phyloP scores from a whole-genome alignment of 2,888 invertebrate genomes.

The Lepidonotus clava region DNA sequence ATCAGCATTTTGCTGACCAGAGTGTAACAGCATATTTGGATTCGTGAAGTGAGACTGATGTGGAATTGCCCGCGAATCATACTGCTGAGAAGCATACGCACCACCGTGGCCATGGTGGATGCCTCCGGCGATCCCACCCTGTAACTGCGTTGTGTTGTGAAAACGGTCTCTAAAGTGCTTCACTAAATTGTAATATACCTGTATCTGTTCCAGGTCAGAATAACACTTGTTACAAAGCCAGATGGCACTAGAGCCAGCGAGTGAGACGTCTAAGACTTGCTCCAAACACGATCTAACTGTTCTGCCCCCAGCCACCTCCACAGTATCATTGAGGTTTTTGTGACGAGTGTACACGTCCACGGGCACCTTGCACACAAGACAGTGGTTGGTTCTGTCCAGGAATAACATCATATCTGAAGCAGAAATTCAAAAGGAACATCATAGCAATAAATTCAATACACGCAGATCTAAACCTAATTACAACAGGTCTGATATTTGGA shows the following conservation, averaged over 20 bases:
- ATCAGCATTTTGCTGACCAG: not conserved
- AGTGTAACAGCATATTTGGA: not conserved
- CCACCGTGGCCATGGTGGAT: not conserved
- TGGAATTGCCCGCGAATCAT: not conserved
- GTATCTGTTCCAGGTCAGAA: slow-evolving; percentile 30
- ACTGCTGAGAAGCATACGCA: not conserved
- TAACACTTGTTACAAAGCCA: slow-evolving; percentile 35
- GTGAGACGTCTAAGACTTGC: not conserved
- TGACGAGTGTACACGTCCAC: not conserved
- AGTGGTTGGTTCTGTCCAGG: slow-evolving; percentile 25
- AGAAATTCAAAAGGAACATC: no score
- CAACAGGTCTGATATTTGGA: no score
- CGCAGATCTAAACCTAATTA: no score
- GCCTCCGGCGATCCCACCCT: not conserved
- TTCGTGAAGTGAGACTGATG: not conserved
- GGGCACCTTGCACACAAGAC: slow-evolving; percentile 8
- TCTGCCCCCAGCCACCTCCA: not conserved
- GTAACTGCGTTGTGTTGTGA: not conserved
- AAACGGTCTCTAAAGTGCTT: slow-evolving; percentile 13
- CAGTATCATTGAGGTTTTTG: not conserved
- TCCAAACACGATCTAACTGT: not conserved
- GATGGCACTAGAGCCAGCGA: not conserved
- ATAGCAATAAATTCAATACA: no score
- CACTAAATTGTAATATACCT: slow-evolving; percentile 9
- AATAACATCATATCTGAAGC: slow-evolving; percentile 23